A percentile compares a stretch with the other conserved stretches of the same genome.
Evolutionary conservation across 1,140 invertebrate species (phyloP).

Genomic region (Drosophila paulistorum): DNA sequence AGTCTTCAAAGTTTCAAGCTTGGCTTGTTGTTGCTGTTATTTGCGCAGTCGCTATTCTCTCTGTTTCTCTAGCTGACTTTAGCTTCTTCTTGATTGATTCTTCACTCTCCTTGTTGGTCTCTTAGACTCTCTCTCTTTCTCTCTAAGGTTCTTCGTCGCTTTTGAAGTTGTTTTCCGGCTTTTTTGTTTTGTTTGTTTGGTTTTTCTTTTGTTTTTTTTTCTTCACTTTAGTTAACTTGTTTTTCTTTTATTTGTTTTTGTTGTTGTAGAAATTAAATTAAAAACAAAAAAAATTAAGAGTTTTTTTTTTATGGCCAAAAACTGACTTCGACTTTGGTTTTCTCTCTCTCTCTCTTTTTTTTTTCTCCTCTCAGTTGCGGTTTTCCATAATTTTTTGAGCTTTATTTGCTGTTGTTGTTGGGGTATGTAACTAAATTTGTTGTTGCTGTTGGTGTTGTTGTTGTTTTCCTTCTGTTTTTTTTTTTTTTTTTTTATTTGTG

Average conservation of each 20-base stretch:
- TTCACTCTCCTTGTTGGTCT: neutral
- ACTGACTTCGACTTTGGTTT: slow-evolving; percentile 19
- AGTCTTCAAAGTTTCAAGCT: slow-evolving; percentile 78
- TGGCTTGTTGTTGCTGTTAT: slow-evolving; percentile 67
- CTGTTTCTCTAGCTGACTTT: slow-evolving; percentile 46
- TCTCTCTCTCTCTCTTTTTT: neutral
- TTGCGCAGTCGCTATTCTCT: slow-evolving; percentile 72
- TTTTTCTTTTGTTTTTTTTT: neutral
- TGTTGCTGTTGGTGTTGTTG: slow-evolving; percentile 40
- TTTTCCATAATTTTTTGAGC: slow-evolving; percentile 62
- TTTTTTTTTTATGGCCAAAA: slow-evolving; percentile 64
- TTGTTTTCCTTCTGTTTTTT: slow-evolving; percentile 46
- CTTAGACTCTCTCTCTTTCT: neutral
- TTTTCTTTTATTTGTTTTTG: neutral
- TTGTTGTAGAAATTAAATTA: slow-evolving; percentile 47
- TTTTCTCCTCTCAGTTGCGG: slow-evolving; percentile 36
- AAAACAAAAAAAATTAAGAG: slow-evolving; percentile 60
- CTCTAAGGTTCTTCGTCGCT: slow-evolving; percentile 32
- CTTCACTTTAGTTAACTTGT: slow-evolving; percentile 3
- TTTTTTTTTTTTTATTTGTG: slow-evolving; percentile 51
- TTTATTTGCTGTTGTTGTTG: slow-evolving; percentile 68
- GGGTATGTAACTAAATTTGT: slow-evolving; percentile 38
- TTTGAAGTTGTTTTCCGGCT: slow-evolving; percentile 19
- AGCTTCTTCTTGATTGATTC: neutral
- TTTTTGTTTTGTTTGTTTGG: slow-evolving; percentile 33